These are phyloP conservation scores for Rhipidura dahli DNA, from an alignment of 2,113 vertebrate genomes.

Conservation along the genomic window DNA sequence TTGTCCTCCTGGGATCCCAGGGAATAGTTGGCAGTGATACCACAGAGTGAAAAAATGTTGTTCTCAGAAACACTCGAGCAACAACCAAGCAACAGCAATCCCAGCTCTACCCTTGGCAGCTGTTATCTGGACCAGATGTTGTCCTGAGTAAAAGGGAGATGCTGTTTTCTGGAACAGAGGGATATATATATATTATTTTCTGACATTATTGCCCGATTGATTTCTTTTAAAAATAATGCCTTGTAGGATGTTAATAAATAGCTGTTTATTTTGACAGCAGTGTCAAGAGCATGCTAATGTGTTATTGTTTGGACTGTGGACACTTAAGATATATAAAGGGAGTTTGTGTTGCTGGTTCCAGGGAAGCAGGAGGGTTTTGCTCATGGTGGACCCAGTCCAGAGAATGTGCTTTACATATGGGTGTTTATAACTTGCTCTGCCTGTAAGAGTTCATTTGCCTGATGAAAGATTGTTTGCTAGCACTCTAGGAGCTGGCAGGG, in stretches of 20 bases:
- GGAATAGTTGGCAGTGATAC: constrained; percentile 48
- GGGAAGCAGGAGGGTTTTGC: constrained; percentile 30
- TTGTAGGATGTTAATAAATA: constrained; percentile 64
- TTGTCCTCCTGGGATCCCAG: constrained; percentile 47
- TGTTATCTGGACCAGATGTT: constrained; percentile 74
- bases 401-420: constrained; percentile 57
- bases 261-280: constrained; percentile 69
- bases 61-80: neutral
- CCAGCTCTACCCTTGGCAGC: constrained; percentile 16
- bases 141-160: constrained; percentile 62
- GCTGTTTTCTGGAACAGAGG: constrained; percentile 64
- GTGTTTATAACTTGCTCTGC: constrained; percentile 21
- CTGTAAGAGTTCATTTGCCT: constrained; percentile 48
- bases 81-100: neutral
- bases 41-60: neutral
- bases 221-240: constrained; percentile 59
- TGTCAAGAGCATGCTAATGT: constrained; percentile 57
- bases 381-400: constrained; percentile 21
- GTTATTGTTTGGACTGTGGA: constrained; percentile 58
- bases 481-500: constrained; percentile 37
- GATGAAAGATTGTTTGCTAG: constrained; percentile 57
- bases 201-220: constrained; percentile 52
- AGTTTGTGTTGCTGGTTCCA: constrained; percentile 36
- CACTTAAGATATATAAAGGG: constrained; percentile 10
- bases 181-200: constrained; percentile 38